These are phyloP conservation scores for Dasyornis broadbenti DNA, from an alignment of 2,113 vertebrate genomes.

Conservation along the genomic window DNA sequence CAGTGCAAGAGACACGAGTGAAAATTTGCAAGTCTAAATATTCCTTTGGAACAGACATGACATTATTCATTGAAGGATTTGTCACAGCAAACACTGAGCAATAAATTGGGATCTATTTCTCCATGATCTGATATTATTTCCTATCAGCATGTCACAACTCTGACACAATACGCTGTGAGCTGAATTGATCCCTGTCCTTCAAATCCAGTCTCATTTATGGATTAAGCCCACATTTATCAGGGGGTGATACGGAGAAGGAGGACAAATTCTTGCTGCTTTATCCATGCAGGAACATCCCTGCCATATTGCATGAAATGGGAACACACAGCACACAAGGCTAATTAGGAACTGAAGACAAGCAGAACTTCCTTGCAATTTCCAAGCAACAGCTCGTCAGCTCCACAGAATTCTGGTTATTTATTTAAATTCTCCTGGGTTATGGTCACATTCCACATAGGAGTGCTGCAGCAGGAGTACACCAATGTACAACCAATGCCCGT, in stretches of 20 bases:
- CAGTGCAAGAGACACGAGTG: neutral
- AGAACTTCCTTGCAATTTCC: neutral
- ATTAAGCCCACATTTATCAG: neutral
- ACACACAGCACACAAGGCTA: neutral
- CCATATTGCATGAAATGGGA: neutral
- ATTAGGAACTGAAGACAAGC: neutral
- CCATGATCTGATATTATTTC: neutral
- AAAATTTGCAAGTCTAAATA: slow-evolving; percentile 47
- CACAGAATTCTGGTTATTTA: neutral
- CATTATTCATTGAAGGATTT: neutral
- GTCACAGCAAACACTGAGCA: neutral
- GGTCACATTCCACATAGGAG: neutral
- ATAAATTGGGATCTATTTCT: neutral
- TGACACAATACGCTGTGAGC: neutral
- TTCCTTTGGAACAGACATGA: neutral
- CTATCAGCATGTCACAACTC: neutral
- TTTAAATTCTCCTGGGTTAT: neutral
- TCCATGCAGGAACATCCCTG: neutral
- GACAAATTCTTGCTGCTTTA: neutral
- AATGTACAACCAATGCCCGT: neutral
- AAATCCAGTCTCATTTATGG: neutral
- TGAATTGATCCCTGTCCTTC: neutral
- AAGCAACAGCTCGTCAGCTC: neutral
- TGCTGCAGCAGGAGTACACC: neutral
- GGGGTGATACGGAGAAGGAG: neutral